A percentile compares a stretch with the other conserved stretches of the same genome.
Evolutionary conservation across 2,888 invertebrate genomes (phyloP).

Genomic region (Deilephila elpenor): DNA sequence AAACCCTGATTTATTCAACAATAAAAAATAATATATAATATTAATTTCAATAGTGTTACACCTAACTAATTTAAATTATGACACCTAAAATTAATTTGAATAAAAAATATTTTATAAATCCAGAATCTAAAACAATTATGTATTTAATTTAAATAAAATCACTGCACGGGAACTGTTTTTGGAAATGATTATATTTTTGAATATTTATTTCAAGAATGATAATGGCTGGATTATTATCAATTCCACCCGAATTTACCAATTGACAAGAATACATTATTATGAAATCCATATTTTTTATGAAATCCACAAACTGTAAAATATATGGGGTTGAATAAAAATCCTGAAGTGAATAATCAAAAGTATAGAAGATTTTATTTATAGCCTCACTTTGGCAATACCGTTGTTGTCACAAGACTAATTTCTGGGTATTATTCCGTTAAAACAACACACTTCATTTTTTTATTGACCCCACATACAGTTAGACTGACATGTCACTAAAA

Average conservation of each 20-base stretch:
- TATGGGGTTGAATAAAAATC: no score
- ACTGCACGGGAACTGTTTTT: neutral
- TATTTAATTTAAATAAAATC: neutral
- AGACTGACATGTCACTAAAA: no score
- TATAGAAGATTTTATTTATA: no score
- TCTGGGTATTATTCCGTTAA: no score
- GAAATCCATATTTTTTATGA: neutral
- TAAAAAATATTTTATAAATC: neutral
- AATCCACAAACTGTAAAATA: neutral
- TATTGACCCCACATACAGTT: no score
- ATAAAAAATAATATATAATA: neutral
- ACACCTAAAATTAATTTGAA: neutral
- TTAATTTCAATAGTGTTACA: neutral
- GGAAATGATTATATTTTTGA: neutral
- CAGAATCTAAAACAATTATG: neutral
- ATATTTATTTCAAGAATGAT: neutral
- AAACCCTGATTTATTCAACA: neutral
- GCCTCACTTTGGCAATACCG: no score
- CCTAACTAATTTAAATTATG: neutral
- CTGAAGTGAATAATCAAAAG: no score
- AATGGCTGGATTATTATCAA: conserved; percentile 19
- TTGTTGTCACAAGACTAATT: no score
- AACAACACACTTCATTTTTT: no score
- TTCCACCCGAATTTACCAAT: conserved; percentile 9
- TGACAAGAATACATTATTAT: neutral